These are phyloP conservation scores for Brenthis hecate DNA, from an alignment of 2,888 invertebrate genomes.

Conservation along the genomic window DNA sequence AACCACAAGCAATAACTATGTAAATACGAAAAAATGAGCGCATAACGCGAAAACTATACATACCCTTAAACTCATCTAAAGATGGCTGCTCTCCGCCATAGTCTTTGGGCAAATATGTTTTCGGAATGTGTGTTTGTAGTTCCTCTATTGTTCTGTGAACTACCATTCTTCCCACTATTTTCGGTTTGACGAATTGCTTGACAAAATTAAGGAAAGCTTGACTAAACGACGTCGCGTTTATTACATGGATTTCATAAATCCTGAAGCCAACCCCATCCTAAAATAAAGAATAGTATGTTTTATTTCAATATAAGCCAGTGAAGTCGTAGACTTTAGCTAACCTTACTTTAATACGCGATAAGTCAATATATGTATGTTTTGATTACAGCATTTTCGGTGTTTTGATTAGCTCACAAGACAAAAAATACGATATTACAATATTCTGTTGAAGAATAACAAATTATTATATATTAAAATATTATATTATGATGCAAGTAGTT, in stretches of 20 bases:
- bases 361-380: too few relatives aligned
- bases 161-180: slow-evolving; percentile 63
- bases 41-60: not conserved
- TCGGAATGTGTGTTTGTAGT: slow-evolving; percentile 57
- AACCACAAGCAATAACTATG: too few relatives aligned
- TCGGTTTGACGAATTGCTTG: slow-evolving; percentile 66
- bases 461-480: too few relatives aligned
- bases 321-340: too few relatives aligned
- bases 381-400: too few relatives aligned
- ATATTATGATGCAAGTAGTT: too few relatives aligned
- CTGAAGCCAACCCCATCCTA: slow-evolving; percentile 74
- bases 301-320: not conserved
- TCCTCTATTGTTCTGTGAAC: slow-evolving; percentile 58
- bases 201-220: slow-evolving; percentile 59
- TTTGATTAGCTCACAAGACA: too few relatives aligned
- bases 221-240: slow-evolving; percentile 63
- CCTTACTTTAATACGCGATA: too few relatives aligned
- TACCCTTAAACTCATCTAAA: slow-evolving; percentile 63
- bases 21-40: too few relatives aligned
- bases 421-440: too few relatives aligned
- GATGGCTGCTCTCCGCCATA: slow-evolving; percentile 62
- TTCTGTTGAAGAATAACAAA: too few relatives aligned
- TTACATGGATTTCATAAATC: slow-evolving; percentile 65
- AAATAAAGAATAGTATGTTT: slow-evolving; percentile 33
- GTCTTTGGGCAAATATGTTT: slow-evolving; percentile 60